These are phyloP conservation scores for Furnarius figulus DNA, from an alignment of 2,113 vertebrate species.

Conservation along the genomic window DNA sequence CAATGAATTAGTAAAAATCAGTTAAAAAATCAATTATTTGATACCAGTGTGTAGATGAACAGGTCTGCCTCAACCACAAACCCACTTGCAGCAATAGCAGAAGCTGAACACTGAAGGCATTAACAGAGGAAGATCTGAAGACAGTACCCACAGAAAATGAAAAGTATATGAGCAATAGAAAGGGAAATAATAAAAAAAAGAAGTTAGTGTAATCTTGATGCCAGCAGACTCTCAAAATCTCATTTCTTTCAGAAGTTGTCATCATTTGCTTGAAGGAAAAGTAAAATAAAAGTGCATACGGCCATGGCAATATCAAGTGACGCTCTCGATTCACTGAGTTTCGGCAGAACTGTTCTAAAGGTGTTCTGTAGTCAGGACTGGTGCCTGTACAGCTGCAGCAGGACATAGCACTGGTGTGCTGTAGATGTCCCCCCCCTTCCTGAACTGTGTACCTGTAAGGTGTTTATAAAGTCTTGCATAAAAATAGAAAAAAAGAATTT, in stretches of 20 bases:
- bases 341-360: neutral
- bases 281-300: neutral
- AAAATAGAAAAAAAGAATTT: neutral
- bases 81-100: neutral
- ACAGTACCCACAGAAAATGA: neutral
- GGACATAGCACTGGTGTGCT: fast-evolving
- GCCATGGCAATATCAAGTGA: neutral
- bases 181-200: neutral
- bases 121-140: neutral
- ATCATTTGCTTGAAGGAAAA: neutral
- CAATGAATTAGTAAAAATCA: neutral
- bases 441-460: neutral
- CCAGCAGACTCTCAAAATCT: neutral
- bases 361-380: neutral
- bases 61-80: neutral
- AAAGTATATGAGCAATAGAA: neutral
- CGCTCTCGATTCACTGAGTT: neutral
- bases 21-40: neutral
- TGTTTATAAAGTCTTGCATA: neutral
- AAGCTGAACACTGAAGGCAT: neutral
- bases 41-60: neutral
- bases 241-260: neutral
- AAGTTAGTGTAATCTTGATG: neutral
- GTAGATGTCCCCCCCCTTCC: neutral
- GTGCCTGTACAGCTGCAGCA: neutral